Evolutionary conservation across 2,113 vertebrate species (phyloP).

Genomic region (Xyliphius kryptos): DNA sequence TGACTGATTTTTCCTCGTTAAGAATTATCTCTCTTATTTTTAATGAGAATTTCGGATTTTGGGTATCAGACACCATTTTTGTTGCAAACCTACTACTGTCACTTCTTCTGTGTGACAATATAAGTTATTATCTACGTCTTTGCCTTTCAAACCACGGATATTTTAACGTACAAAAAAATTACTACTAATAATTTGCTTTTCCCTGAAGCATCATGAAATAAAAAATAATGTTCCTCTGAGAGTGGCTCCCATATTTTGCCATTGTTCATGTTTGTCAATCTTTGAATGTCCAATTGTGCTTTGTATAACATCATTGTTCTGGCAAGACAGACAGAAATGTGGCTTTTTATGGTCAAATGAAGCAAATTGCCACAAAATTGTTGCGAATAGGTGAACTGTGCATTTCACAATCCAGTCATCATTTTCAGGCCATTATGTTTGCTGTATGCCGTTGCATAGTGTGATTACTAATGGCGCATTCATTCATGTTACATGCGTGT

Average conservation of each 20-base stretch:
- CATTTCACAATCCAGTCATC: constrained; percentile 28
- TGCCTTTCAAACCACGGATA: no score
- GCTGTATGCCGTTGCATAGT: constrained; percentile 20
- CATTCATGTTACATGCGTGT: constrained; percentile 20
- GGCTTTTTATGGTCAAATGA: constrained; percentile 18
- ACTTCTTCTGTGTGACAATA: no score
- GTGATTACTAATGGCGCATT: constrained; percentile 16
- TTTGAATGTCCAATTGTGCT: constrained; percentile 15
- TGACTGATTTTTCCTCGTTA: constrained; percentile 27
- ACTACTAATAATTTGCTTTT: background rate
- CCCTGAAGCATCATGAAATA: background rate
- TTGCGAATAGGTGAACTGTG: constrained; percentile 23
- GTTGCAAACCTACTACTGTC: no score
- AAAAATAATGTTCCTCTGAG: background rate
- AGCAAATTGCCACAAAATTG: constrained; percentile 21
- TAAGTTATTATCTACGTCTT: no score
- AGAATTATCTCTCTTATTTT: constrained; percentile 29
- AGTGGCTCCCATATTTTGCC: background rate
- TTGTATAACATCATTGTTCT: constrained; percentile 28
- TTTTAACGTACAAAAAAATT: no score
- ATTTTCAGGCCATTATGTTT: constrained; percentile 17
- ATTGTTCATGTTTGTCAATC: constrained; percentile 22
- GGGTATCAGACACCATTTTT: background rate
- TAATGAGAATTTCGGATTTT: no score
- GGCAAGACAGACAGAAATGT: constrained; percentile 12